Conservation (phyloP, 2,888 invertebrate genomes). For the Camponotus fellah region DNA sequence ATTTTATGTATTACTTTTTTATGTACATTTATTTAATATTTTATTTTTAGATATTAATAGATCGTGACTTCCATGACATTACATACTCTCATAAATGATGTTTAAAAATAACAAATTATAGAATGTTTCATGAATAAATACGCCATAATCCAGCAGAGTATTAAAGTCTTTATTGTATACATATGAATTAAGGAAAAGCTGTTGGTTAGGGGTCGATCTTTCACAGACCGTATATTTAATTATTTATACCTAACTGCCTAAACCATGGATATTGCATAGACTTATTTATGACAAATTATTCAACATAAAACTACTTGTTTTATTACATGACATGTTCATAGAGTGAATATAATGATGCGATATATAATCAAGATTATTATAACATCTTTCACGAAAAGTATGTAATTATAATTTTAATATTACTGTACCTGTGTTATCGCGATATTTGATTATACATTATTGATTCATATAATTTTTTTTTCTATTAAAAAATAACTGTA, state of each 20-base stretch:
- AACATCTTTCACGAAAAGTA: background rate
- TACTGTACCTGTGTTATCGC: background rate
- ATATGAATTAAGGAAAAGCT: slow-evolving; percentile 37
- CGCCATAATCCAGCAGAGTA: background rate
- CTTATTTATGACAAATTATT: slow-evolving; percentile 74
- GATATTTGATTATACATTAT: background rate
- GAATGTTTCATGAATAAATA: slow-evolving; percentile 14
- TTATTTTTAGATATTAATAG: background rate
- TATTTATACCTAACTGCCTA: slow-evolving; percentile 67
- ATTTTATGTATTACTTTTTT: background rate
- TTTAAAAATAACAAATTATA: background rate
- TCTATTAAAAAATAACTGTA: too few species aligned
- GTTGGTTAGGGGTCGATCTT: slow-evolving; percentile 31
- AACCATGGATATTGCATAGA: slow-evolving; percentile 57
- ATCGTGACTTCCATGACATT: background rate
- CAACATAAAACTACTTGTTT: slow-evolving; percentile 73
- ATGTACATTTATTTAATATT: background rate
- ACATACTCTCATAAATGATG: background rate
- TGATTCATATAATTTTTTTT: background rate
- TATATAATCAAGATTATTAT: slow-evolving; percentile 2
- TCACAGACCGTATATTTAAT: slow-evolving; percentile 71
- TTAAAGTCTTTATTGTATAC: background rate
- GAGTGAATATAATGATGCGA: slow-evolving; percentile 25
- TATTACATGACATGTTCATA: slow-evolving; percentile 68
- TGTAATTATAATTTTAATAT: background rate